Evolutionary conservation across 2,888 invertebrate species (phyloP).

Genomic region (Ennomos erosarius): DNA sequence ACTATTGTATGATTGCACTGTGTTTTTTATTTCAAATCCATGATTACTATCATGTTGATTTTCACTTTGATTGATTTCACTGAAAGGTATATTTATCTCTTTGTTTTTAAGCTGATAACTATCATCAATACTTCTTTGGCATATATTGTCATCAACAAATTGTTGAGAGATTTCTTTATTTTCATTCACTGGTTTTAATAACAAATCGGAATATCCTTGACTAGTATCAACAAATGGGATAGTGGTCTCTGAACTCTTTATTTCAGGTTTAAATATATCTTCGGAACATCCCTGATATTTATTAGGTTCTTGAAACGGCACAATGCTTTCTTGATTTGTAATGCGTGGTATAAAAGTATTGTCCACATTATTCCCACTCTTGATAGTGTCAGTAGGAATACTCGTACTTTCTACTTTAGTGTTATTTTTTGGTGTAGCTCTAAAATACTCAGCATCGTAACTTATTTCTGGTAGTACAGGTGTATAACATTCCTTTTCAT

Average conservation of each 20-base stretch:
- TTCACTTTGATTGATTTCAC: neutral
- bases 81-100: neutral
- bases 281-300: neutral
- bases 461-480: conserved; percentile 60
- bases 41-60: conserved; percentile 1
- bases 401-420: conserved; percentile 38
- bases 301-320: neutral
- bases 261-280: neutral
- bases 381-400: conserved; percentile 31
- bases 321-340: neutral
- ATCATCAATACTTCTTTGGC: neutral
- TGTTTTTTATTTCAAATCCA: neutral
- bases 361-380: conserved; percentile 23
- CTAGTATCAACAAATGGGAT: conserved; percentile 3
- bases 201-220: conserved; percentile 5
- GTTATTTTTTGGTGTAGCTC: conserved; percentile 45
- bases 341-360: neutral
- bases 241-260: neutral
- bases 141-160: conserved; percentile 1
- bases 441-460: conserved; percentile 64
- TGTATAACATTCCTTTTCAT: conserved; percentile 53
- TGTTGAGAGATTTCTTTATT: conserved; percentile 1
- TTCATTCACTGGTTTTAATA: conserved; percentile 2
- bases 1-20: conserved; percentile 16
- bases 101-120: conserved; percentile 1